Evolutionary conservation across 2,113 vertebrate species (phyloP), one percentile per base, ranked within the genome.

Genomic region (Microtus ochrogaster): DNA sequence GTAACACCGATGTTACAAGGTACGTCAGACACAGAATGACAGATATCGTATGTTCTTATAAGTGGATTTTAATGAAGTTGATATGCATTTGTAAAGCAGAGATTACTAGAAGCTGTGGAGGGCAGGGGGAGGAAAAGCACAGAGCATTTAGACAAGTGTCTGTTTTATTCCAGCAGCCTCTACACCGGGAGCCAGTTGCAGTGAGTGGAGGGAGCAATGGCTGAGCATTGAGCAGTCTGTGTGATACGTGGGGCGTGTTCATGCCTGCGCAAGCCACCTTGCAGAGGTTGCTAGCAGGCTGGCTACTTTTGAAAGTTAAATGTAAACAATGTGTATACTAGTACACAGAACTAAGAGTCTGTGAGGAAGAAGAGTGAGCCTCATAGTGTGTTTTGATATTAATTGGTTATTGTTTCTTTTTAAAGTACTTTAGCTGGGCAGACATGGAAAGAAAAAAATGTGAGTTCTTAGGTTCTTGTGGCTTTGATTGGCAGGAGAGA

Each of bases 361-460:
- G 47, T 84, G 81, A 94, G 26, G 41, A 95, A 41, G 61, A 86
- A 79, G 52, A 58, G 79, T 26, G 72, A 89, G 52, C 0, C n/a
- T 85, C 28, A 30, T 85, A 13, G 84, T 44, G 26, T 85, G 17
- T 94, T 89, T 77, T 22, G 41, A 39, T 96, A 81, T 58, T 41
- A 84, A 92, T 79, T 70, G 41, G 6, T 63, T 83, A 36, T 52
- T 86, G 13, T 19, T 86, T 52, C 28, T 93, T 96, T 73, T 39
- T 90, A 93, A 90, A 86, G 19, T 58, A 21, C 13, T 89, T 96
- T 93, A 36, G 24, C 5, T 68, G 19, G 24, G 16, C 36, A 95
- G 44, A 82, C 58, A 66, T 66, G 39, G 68, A 68, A 94, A 72
- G 49, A 94, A 33, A n/a, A n/a, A 94, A 86, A 41, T 16, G 14